Conservation (phyloP, 2,113 vertebrate species). For the Catharus minimus region DNA sequence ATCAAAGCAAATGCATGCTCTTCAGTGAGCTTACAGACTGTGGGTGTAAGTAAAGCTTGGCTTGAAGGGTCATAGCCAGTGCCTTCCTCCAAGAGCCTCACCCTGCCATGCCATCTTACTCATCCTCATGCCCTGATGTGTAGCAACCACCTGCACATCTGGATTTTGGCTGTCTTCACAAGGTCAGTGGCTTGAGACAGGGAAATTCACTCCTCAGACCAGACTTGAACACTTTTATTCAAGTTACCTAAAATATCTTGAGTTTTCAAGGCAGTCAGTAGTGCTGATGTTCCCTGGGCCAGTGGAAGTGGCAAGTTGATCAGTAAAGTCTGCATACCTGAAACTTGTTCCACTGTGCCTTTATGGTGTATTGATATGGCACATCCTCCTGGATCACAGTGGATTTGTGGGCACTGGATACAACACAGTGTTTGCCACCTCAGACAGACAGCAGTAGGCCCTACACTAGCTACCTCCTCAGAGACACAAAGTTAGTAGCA, state of each 20-base stretch:
- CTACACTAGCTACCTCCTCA: background rate
- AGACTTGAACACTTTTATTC: background rate
- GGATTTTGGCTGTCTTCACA: background rate
- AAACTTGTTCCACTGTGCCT: background rate
- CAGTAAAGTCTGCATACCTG: background rate
- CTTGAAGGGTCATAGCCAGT: background rate
- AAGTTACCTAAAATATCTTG: background rate
- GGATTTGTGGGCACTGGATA: background rate
- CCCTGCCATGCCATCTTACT: background rate
- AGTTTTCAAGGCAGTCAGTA: background rate
- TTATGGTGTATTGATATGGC: background rate
- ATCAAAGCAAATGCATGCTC: background rate
- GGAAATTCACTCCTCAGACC: background rate
- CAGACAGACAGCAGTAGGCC: fast-evolving
- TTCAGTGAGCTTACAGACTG: background rate
- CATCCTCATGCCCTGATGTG: background rate
- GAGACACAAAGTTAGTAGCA: background rate
- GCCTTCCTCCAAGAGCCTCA: background rate
- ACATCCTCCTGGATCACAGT: background rate
- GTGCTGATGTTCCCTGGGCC: background rate
- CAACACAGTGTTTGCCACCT: background rate
- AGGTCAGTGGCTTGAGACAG: background rate
- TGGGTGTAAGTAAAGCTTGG: background rate
- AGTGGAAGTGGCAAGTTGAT: background rate
- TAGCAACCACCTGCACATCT: background rate